phyloP scores from a whole-genome alignment of 2,797 vertebrate genomes.

The Pteropus rufus region DNA sequence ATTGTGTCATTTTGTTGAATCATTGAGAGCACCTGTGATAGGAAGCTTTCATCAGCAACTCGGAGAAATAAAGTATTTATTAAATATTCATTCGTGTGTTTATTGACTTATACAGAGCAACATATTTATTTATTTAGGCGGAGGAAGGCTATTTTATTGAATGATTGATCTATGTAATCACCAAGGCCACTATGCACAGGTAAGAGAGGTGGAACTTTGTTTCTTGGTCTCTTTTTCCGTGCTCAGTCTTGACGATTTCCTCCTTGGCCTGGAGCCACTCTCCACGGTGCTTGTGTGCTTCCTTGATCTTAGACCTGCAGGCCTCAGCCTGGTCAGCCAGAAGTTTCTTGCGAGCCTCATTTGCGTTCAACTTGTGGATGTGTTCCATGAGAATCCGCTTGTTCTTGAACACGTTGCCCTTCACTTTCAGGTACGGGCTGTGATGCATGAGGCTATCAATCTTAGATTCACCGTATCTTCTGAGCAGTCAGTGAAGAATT shows the following conservation, averaged over 20 bases:
- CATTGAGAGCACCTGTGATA: not conserved
- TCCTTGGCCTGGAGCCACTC: not conserved
- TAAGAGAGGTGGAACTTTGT: too few species aligned
- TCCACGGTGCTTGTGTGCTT: not conserved
- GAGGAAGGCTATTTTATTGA: too few species aligned
- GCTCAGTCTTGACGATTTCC: not conserved
- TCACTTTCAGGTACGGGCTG: too few species aligned
- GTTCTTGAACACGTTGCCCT: too few species aligned
- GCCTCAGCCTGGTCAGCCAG: not conserved
- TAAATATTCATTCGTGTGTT: conserved; percentile 5
- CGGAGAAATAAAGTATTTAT: not conserved
- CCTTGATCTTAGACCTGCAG: not conserved
- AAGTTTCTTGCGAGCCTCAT: too few species aligned
- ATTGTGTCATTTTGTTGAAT: conserved; percentile 34
- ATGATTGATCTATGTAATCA: too few species aligned
- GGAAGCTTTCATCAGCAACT: conserved; percentile 27
- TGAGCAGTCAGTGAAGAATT: not conserved
- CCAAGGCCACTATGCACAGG: too few species aligned
- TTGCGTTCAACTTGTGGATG: too few species aligned
- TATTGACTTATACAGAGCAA: not conserved
- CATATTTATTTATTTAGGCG: not conserved
- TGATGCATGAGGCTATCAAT: too few species aligned
- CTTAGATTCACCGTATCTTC: too few species aligned
- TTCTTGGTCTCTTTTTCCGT: not conserved
- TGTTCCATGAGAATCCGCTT: too few species aligned